Base-by-base conservation (phyloP, 2,888 invertebrate genomes). In the Taphrorychus bicolor region DNA sequence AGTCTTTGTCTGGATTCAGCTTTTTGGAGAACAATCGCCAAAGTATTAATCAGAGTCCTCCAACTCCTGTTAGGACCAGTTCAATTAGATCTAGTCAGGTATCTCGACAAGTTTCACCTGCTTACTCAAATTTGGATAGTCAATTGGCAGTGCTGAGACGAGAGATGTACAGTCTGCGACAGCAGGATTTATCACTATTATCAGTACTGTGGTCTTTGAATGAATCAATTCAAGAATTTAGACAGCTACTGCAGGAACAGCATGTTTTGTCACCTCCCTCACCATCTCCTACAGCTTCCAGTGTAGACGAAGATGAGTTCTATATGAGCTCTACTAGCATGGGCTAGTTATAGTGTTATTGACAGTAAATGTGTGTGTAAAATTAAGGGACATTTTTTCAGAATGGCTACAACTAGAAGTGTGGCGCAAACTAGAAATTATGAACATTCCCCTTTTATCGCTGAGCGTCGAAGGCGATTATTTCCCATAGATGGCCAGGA, bases 161-260 rank as follows among this genome's bases (percentile, higher is more conserved):
- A 18, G 62, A 62, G 18, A 62, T 62, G 96, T 94, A 92, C 77
- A 92, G 93, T 74, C 86, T 96, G 21, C 88, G 96, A 59, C 95
- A 95, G 82, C 81, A 95, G 81, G 96, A 96, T 83, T 87, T 96
- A 75, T 93, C 94, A 0, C 85, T 97, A 59, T 86, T 96, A 53
- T 94, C 94, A 3, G 96, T 96, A 82, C 86, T 97, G 72, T 94
- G 95, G 94, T 90, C 94, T 0, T 85, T 97, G 61, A 94, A 95
- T 83, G 95, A 96, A 82, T 91, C 94, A 48, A 94, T 96, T 81
- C 94, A 95, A 76, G 93, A 95, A 72, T 95, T 94, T 85, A 88
- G 92, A 51, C 88, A 89, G 73, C 86, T 90, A 72, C 81, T 90
- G 67, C 87, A 87, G 74, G 87, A 87, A 71, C 79, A 82, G 48